phyloP scores from a whole-genome alignment of 2,113 vertebrate species.

The Athene cunicularia region DNA sequence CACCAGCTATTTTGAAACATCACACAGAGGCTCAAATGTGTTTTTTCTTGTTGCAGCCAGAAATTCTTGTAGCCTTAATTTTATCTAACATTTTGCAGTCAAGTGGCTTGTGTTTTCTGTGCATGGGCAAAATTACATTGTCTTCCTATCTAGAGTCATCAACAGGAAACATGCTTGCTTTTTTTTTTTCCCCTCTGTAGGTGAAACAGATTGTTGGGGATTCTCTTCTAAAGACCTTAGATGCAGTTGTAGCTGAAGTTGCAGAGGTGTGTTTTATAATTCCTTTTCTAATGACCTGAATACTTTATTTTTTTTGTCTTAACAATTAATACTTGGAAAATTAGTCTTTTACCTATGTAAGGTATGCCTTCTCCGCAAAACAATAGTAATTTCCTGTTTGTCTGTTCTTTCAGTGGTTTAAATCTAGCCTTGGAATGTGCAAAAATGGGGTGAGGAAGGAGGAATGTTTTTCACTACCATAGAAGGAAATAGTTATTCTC shows the following conservation, averaged over 20 bases:
- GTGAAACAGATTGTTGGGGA: conserved; percentile 91
- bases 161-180: background rate
- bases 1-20: background rate
- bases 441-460: background rate
- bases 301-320: background rate
- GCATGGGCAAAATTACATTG: background rate
- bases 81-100: background rate
- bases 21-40: background rate
- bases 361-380: background rate
- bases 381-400: background rate
- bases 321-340: background rate
- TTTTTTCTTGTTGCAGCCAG: background rate
- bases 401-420: background rate
- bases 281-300: background rate
- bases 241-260: conserved; percentile 79
- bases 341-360: background rate
- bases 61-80: background rate
- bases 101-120: background rate
- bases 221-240: conserved; percentile 86
- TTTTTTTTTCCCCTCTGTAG: conserved; percentile 36
- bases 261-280: conserved; percentile 77
- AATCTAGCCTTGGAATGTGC: background rate
- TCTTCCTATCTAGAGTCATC: background rate
- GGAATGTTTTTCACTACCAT: background rate
- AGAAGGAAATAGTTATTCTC: background rate